Base-by-base conservation (phyloP, 2,113 vertebrate species). In the Bostrychus sinensis region DNA sequence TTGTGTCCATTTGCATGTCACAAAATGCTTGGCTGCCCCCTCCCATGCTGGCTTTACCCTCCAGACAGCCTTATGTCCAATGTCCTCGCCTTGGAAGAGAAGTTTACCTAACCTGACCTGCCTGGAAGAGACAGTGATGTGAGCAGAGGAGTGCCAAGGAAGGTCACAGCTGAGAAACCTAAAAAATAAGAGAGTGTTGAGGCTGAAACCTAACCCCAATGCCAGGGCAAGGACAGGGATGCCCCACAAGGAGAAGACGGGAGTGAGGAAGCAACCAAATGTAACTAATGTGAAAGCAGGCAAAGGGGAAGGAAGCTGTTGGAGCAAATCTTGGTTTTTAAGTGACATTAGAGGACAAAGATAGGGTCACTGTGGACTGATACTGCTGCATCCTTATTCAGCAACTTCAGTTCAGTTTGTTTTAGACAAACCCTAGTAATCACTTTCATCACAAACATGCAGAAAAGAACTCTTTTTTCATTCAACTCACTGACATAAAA, bases 1-100 rank as follows among this genome's bases (percentile, higher is more conserved):
- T 59, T 55, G 60, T 70, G 62, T 32, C 65, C 54, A 81, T 84
- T 85, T 85, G 75, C 72, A 80, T 83, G 75, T 81, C 58, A 41
- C 51, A 75, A 78, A 83, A 59, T 56, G 72, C 66, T 59, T 9
- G 14, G 20, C 66, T 56, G 20, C 60, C 16, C 51, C 42, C 26
- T 46, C 42, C 77, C 45, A 58, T 80, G 72, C 70, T 50, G 25
- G 63, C 53, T 81, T 76, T 63, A 68, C 74, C 80, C 85, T 86
- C 80, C 69, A 85, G 85, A 83, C 83, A 77, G 77, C 76, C 69
- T 80, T 71, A 58, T 75, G 78, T 85, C 78, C 74, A 76, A 70
- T 19, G 67, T 62, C 72, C 53, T 64, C 66, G 62, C 45, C 62
- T 28, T 66, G 66, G 77, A 56, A 46, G 62, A 67, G 68, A 62